These are phyloP conservation scores for Limnephilus auricula DNA, from an alignment of 2,888 invertebrate species.

Conservation along the genomic window DNA sequence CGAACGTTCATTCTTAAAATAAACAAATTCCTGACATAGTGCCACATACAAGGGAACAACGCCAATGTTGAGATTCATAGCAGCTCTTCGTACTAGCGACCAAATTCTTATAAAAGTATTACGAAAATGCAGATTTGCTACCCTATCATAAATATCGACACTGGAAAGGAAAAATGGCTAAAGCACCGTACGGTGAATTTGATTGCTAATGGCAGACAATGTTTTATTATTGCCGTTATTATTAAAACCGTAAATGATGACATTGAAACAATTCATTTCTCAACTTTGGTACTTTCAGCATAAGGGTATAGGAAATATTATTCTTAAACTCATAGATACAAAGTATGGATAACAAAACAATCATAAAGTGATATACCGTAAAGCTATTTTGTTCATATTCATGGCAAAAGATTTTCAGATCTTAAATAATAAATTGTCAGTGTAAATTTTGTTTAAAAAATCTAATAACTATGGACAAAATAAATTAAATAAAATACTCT, in stretches of 20 bases:
- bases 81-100: too few relatives aligned
- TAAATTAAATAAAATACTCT: conserved; percentile 8
- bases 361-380: background rate
- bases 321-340: background rate
- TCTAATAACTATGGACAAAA: conserved; percentile 11
- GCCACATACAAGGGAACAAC: too few relatives aligned
- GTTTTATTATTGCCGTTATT: background rate
- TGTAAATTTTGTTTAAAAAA: conserved; percentile 24
- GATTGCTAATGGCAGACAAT: background rate
- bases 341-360: background rate
- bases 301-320: background rate
- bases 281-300: background rate
- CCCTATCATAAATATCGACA: too few relatives aligned
- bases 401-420: conserved; percentile 7
- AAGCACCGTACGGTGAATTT: too few relatives aligned
- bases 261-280: background rate
- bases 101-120: too few relatives aligned
- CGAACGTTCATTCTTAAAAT: too few relatives aligned
- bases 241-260: background rate
- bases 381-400: background rate
- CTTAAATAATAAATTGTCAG: conserved; percentile 1
- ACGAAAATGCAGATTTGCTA: too few relatives aligned
- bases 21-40: too few relatives aligned
- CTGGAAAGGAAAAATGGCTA: too few relatives aligned
- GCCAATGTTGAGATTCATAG: too few relatives aligned